Evolutionary conservation across 2,797 vertebrate species (phyloP), one percentile per base, ranked within the genome.

Genomic region (Neolamprologus multifasciatus): DNA sequence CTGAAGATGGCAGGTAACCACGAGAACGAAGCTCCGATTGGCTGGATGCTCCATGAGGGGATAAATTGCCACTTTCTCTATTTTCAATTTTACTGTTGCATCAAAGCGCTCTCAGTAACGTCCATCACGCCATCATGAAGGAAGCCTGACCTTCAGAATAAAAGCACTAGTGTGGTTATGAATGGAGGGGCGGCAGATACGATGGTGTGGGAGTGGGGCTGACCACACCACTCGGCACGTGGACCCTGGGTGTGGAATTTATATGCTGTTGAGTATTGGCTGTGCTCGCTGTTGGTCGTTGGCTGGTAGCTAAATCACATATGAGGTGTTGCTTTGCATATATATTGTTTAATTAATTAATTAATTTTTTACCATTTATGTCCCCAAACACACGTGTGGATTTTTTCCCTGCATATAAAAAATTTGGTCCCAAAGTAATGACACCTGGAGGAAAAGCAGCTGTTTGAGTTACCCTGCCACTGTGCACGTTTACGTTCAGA

Each of bases 401-500:
- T 19, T 33, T 62, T 33, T 33, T 5, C 31, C 31, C 57, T 62
- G 29, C 57, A 19, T 62, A 1, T 62, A 62, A 19, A 62, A 62
- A 33, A 19, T 12, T n/a, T 36, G 57, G 17, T 36, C 31, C 6
- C 59, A n/a, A 62, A 31, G 29, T 0, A 7, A 59, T 3, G 29
- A 59, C 9, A 10, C 57, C 55, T 6, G 14, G 55, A 59, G 26
- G 55, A 3, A 59, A 31, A 62, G 57, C 57, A 33, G 57, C 54
- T 57, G 16, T 54, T 29, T 16, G 54, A 16, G 54, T 5, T n/a
- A 62, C 31, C 3, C 1, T 19, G 9, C 4, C 59, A n/a, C 0
- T n/a, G 31, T n/a, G 59, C 31, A 36, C 2, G 3, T 5, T 64
- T 8, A 12, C 1, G 1, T 64, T 64, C 2, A 36, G 0, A 36